A percentile compares a stretch with the other conserved stretches of the same genome.
Evolutionary conservation across 2,888 invertebrate species (phyloP).

Genomic region (Caenorhabditis sp.): DNA sequence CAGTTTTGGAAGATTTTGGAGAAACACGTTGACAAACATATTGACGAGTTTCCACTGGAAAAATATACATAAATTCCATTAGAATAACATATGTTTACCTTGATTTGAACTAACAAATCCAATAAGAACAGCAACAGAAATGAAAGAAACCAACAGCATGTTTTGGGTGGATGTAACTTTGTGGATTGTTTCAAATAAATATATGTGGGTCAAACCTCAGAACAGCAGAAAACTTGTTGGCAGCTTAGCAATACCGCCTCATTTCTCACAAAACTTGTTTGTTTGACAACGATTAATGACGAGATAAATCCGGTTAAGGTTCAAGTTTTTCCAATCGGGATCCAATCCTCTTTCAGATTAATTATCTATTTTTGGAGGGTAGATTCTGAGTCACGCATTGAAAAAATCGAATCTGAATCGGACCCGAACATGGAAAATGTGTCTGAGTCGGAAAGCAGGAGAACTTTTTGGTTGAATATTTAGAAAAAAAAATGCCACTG

Average conservation of each 20-base stretch:
- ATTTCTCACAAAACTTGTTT: neutral
- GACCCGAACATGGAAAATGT: no score
- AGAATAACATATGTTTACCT: no score
- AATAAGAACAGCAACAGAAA: neutral
- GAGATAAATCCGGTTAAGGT: neutral
- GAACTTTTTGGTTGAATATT: no score
- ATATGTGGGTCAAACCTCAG: neutral
- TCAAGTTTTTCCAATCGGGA: neutral
- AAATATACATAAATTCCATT: no score
- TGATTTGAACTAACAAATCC: neutral
- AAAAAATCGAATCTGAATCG: no score
- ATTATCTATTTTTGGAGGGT: no score
- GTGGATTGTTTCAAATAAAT: neutral
- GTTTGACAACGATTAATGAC: neutral
- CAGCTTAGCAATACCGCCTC: neutral
- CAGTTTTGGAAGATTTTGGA: slow-evolving; percentile 13
- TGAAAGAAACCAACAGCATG: neutral
- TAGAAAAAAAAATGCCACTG: no score
- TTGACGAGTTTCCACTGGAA: slow-evolving; percentile 33
- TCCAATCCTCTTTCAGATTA: neutral
- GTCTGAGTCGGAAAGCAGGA: no score
- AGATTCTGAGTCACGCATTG: no score
- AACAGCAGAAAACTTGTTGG: neutral
- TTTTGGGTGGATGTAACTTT: neutral
- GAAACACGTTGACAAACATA: slow-evolving; percentile 20